Evolutionary conservation across 1,140 invertebrate species (phyloP).

Genomic region (Saccostrea echinata): DNA sequence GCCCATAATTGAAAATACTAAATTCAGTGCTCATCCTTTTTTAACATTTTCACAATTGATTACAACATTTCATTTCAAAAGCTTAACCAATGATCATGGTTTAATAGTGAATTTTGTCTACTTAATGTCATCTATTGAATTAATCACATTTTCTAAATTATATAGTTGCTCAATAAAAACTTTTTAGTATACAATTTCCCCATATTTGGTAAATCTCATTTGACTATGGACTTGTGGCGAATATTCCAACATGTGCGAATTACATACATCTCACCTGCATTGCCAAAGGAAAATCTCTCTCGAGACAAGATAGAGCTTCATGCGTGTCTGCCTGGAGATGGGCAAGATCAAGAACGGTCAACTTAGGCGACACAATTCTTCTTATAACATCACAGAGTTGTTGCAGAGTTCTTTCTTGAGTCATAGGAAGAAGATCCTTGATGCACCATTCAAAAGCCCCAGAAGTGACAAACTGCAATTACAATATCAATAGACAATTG

Average conservation of each 20-base stretch:
- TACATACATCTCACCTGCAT: background rate
- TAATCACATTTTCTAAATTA: background rate
- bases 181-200: background rate
- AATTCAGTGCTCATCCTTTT: too few species aligned
- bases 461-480: constrained; percentile 5
- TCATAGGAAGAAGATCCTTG: background rate
- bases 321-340: background rate
- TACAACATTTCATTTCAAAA: too few species aligned
- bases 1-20: background rate
- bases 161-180: background rate
- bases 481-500: background rate
- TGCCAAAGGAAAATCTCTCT: constrained; percentile 27
- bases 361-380: background rate
- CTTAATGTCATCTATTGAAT: background rate
- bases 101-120: background rate
- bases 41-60: too few species aligned
- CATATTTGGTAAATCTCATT: background rate
- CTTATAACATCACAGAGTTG: background rate
- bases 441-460: constrained; percentile 25
- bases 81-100: too few species aligned
- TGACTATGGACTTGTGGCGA: background rate
- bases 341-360: background rate
- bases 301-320: background rate
- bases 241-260: background rate
- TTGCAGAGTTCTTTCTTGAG: background rate